These are phyloP conservation scores for Hydrotaea diabolus DNA, from an alignment of 2,888 invertebrate genomes.

Conservation along the genomic window DNA sequence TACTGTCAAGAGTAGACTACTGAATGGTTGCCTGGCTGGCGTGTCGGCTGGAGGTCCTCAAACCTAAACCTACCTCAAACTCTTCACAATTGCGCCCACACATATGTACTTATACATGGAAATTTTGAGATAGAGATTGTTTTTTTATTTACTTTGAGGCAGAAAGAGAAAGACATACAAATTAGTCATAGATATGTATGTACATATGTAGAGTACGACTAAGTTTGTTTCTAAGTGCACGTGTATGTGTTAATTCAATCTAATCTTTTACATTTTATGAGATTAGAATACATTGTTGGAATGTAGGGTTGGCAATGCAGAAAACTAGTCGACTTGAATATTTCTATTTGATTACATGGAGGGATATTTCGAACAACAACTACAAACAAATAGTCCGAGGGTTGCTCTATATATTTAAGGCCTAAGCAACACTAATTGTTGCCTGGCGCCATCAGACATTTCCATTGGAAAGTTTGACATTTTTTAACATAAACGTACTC, in stretches of 20 bases:
- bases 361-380: no score
- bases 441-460: no score
- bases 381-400: no score
- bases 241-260: neutral
- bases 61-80: slow-evolving; percentile 60
- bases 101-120: slow-evolving; percentile 46
- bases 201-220: no score
- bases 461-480: no score
- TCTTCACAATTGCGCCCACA: slow-evolving; percentile 45
- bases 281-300: neutral
- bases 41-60: neutral
- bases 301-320: neutral
- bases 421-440: no score
- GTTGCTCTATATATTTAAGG: no score
- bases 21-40: neutral
- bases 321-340: no score
- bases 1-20: neutral
- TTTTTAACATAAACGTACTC: no score
- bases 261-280: neutral
- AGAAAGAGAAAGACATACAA: slow-evolving; percentile 46
- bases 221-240: neutral
- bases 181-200: neutral
- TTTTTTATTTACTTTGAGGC: neutral
- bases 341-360: no score
- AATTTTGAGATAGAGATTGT: neutral